Evolutionary conservation across 2,797 vertebrate species (phyloP), one percentile per base, ranked within the genome.

Genomic region (Sebastes paucispinis): DNA sequence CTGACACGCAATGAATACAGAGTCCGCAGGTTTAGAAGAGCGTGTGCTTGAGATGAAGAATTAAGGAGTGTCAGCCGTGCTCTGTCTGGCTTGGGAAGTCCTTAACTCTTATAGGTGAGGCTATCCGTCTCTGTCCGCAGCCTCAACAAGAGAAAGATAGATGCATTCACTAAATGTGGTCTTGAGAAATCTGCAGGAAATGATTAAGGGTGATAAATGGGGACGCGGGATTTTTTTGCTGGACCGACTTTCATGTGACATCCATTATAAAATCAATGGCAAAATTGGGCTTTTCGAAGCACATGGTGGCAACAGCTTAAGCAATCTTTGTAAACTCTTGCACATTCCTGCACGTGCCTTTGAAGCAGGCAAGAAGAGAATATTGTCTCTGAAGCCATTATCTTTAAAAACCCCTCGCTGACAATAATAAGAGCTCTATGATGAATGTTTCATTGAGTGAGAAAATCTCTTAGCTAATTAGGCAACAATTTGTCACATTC

Each of bases 141-240:
- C 79, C 89, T 57, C 84, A 89, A 87, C 73, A 12, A 79, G 82
- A 81, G 87, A 90, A 94, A 95, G 95, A 96, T 90, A 90, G 93
- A 96, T 96, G 93, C 83, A 55, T 90, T 95, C 94, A 95, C 95
- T 95, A 95, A 95, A 93, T 70, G 89, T 87, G 91, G 93, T 93
- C 94, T 95, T 92, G 91, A 96, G 92, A 93, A 95, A 94, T 94
- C 92, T 93, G 91, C 92, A 92, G 93, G 93, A 95, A 95, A 95
- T 95, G 93, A 95, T 95, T 95, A 95, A 92, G 91, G 92, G 89
- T 95, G 94, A 96, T 94, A 85, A 95, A 96, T 95, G 92, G 83
- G 75, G 69, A 88, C 86, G 63, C 27, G 27, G 76, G 73, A 72
- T 78, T 89, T 89, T 89, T 92, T 89, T 77, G 82, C 80, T 67